Percentiles rank a stretch among this genome's conserved stretches.
Evolutionary conservation across 1,140 invertebrate species (phyloP).

Genomic region (Hycleus phaleratus): DNA sequence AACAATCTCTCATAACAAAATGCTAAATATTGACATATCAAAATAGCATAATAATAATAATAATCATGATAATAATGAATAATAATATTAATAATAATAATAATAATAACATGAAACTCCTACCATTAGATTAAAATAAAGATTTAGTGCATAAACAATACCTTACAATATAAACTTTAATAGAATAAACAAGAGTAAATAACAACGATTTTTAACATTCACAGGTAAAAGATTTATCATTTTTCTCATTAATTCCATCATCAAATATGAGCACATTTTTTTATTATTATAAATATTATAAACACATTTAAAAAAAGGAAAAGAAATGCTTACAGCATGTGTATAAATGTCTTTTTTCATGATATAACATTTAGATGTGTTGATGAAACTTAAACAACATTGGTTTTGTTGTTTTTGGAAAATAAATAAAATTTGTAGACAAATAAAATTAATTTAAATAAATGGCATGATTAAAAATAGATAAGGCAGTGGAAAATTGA

Average conservation of each 20-base stretch:
- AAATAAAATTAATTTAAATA: conserved; percentile 13
- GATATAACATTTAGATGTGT: no score
- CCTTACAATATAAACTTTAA: conserved; percentile 31
- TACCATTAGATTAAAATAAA: conserved; percentile 20
- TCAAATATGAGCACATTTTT: conserved; percentile 13
- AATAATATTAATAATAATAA: neutral
- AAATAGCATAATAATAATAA: conserved; percentile 20
- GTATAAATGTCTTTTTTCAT: no score
- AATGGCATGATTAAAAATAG: conserved; percentile 18
- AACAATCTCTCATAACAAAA: conserved; percentile 29
- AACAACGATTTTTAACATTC: conserved; percentile 31
- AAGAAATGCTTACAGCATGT: no score
- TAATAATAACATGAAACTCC: conserved; percentile 18
- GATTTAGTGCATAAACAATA: conserved; percentile 29
- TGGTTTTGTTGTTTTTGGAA: neutral
- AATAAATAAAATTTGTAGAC: conserved; percentile 5
- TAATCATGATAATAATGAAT: neutral
- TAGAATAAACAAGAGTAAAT: conserved; percentile 34
- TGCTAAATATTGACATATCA: conserved; percentile 30
- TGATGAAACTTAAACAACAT: no score
- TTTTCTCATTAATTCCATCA: neutral
- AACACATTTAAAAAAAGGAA: conserved; percentile 2
- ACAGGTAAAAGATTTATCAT: conserved; percentile 10
- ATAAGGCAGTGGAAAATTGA: conserved; percentile 27
- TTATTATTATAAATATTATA: conserved; percentile 9